These are phyloP conservation scores for Struthidea cinerea DNA, from an alignment of 2,113 vertebrate genomes.

Conservation along the genomic window DNA sequence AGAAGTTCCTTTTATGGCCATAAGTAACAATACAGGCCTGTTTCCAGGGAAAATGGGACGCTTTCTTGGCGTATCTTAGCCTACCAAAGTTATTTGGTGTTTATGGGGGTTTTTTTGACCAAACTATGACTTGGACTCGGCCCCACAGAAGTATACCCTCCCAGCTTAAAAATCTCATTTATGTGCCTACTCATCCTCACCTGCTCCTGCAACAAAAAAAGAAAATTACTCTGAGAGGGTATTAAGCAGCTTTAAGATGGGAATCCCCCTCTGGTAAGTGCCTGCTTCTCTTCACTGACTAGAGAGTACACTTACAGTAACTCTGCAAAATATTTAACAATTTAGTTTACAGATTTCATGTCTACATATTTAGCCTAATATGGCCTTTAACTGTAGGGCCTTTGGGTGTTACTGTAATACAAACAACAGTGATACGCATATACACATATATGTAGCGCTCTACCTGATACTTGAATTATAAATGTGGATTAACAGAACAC, in stretches of 20 bases:
- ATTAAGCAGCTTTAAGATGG: background rate
- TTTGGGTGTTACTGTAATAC: background rate
- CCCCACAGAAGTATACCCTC: background rate
- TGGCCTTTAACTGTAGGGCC: background rate
- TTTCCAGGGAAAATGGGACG: background rate
- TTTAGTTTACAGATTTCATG: background rate
- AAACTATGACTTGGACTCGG: background rate
- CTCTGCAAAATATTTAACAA: background rate
- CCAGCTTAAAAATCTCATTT: background rate
- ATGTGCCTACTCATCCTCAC: background rate
- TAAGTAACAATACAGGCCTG: background rate
- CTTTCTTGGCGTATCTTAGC: background rate
- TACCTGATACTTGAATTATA: background rate
- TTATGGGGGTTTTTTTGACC: background rate
- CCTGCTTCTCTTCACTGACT: background rate
- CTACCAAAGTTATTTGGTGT: background rate
- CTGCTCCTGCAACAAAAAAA: background rate
- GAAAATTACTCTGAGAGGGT: background rate
- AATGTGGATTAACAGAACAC: background rate
- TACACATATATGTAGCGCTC: rapidly evolving
- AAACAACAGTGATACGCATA: background rate
- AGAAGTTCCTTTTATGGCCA: background rate
- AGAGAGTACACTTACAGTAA: background rate
- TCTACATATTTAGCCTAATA: background rate
- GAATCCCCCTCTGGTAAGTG: background rate